These are phyloP conservation scores for Turdus rufiventris DNA, from an alignment of 2,113 vertebrate species.

Conservation along the genomic window DNA sequence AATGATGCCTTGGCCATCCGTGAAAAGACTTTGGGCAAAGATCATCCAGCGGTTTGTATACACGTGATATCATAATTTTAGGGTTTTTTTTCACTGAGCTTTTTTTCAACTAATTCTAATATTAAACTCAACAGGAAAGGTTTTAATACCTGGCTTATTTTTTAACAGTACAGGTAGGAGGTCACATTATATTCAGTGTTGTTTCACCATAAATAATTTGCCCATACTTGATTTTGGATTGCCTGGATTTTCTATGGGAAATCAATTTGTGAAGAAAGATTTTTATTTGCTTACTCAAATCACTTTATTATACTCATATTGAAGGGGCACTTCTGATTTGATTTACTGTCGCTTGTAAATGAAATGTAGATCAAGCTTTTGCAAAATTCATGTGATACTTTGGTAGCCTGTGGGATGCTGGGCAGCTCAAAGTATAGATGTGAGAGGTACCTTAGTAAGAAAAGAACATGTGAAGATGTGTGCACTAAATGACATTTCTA, in stretches of 20 bases:
- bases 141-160: conserved; percentile 48
- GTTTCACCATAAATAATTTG: neutral
- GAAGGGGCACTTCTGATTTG: neutral
- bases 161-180: conserved; percentile 61
- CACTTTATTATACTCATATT: neutral
- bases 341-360: conserved; percentile 13
- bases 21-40: conserved; percentile 92
- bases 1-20: conserved; percentile 95
- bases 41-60: conserved; percentile 92
- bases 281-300: neutral
- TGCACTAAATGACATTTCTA: neutral
- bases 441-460: neutral
- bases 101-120: conserved; percentile 53
- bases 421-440: neutral
- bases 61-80: neutral
- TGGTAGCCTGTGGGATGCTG: neutral
- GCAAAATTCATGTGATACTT: neutral
- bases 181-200: neutral
- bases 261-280: neutral
- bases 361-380: neutral
- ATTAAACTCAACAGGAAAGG: conserved; percentile 76
- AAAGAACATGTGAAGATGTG: neutral
- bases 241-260: conserved; percentile 38
- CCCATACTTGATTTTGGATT: neutral
- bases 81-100: neutral